phyloP scores from a whole-genome alignment of 2,113 vertebrate genomes.

The Rhinoderma darwinii region DNA sequence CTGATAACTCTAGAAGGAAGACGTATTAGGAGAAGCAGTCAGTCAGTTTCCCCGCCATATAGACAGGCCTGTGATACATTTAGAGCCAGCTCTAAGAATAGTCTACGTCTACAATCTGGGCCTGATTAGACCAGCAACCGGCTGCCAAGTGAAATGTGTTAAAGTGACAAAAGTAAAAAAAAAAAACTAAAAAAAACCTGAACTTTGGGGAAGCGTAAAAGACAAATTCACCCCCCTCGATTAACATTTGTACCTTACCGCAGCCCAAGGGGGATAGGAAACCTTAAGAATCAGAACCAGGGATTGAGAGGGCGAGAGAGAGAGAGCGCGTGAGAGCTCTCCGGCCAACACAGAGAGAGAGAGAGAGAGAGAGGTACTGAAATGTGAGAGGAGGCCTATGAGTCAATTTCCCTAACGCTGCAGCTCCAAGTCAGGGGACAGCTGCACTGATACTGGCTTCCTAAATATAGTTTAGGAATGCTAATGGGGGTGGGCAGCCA shows the following conservation, averaged over 20 bases:
- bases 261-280: conserved; percentile 26
- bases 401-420: conserved; percentile 69
- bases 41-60: neutral
- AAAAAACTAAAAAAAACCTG: neutral
- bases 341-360: conserved; percentile 55
- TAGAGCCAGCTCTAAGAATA: conserved; percentile 48
- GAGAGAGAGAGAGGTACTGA: conserved; percentile 56
- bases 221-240: neutral
- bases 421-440: conserved; percentile 73
- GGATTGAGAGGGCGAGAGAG: neutral
- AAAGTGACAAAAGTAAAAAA: conserved; percentile 22
- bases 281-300: conserved; percentile 47
- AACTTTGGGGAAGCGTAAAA: neutral
- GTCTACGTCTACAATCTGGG: conserved; percentile 16
- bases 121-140: neutral
- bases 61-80: conserved; percentile 15
- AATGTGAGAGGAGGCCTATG: conserved; percentile 69
- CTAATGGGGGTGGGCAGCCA: conserved; percentile 41
- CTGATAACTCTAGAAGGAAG: neutral
- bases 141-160: conserved; percentile 6
- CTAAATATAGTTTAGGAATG: conserved; percentile 84
- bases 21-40: neutral
- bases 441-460: conserved; percentile 79
- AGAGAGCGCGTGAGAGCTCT: neutral
- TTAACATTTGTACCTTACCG: conserved; percentile 66